Evolutionary conservation across 2,113 vertebrate genomes (phyloP), one percentile per base, ranked within the genome.

Genomic region (Pterophyllum scalare): DNA sequence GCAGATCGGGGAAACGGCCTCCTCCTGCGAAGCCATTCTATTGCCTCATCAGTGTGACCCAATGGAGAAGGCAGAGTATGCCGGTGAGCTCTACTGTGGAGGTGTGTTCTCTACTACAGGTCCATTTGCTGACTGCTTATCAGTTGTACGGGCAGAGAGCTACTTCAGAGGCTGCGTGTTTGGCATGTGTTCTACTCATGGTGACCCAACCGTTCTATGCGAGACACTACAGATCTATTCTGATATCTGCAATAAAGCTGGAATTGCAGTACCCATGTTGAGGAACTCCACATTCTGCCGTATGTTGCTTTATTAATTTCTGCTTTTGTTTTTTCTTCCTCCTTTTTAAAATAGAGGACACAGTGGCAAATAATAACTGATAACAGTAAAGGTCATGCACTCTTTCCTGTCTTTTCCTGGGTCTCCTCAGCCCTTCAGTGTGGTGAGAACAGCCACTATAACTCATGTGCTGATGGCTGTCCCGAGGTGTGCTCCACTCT

Each of bases 271-370:
- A 13, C 87, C 90, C 1, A 52, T 59, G 40, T 97, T 96, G 97
- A 96, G 95, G 83, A 97, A 96, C 70, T 86, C 93, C 35, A 94
- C 96, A 12, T 88, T 95, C 82, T 97, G 97, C 79, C 59, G 97
- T 97, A 96, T 28, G 97, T 96, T 49, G 9, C 13, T n/a, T 77
- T 49, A 61, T 43, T 31, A 15, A 54, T n/a, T 80, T 22, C 46
- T 40, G 14, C 11, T 64, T 84, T 81, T 2, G 35, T 78, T 82
- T 3, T 70, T 24, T n/a, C 1, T 80, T 43, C 31, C 62, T 24
- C 20, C 4, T 54, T 7, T 59, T 64, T 49, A 60, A 82, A 72
- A 77, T 31, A 49, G 9, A 22, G 17, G 3, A 0, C 5, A 7
- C 43, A 70, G 24, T 52, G 24, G 24, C 43, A 70, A 72, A 72